Conservation (phyloP, 2,797 vertebrate genomes). For the Tauraco hartlaubi region DNA sequence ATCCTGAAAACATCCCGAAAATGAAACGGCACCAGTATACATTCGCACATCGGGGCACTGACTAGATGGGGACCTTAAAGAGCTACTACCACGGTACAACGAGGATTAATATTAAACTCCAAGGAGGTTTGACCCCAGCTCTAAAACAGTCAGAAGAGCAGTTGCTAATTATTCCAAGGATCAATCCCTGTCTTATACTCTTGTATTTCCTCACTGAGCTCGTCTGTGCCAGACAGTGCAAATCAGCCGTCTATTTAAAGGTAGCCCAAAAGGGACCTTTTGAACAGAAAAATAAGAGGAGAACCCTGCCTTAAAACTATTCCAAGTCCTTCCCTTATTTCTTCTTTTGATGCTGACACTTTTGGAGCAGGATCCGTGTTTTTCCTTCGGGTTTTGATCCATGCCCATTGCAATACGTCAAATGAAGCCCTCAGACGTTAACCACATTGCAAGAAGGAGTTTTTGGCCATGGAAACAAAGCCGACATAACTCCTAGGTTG, state of each 20-base stretch:
- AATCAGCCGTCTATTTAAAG: background rate
- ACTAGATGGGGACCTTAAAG: background rate
- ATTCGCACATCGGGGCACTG: background rate
- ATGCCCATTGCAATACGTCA: conserved; percentile 47
- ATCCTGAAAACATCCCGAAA: background rate
- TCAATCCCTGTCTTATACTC: background rate
- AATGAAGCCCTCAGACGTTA: conserved; percentile 55
- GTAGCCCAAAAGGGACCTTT: background rate
- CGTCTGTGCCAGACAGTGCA: background rate
- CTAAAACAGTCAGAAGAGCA: background rate
- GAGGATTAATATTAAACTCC: background rate
- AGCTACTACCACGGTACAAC: background rate
- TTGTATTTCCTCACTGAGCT: background rate
- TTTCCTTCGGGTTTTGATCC: conserved; percentile 35
- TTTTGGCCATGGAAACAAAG: conserved; percentile 69
- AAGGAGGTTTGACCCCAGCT: background rate
- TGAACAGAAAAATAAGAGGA: background rate
- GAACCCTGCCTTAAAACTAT: conserved; percentile 9
- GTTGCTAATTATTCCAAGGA: background rate
- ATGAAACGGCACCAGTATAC: background rate
- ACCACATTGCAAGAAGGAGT: conserved; percentile 52
- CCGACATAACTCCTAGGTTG: conserved; percentile 60
- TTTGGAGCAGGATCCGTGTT: background rate
- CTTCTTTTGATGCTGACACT: conserved; percentile 18
- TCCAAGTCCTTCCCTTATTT: conserved; percentile 24